These are phyloP conservation scores for Luehdorfia chinensis DNA, from an alignment of 1,140 invertebrate species.

Conservation along the genomic window DNA sequence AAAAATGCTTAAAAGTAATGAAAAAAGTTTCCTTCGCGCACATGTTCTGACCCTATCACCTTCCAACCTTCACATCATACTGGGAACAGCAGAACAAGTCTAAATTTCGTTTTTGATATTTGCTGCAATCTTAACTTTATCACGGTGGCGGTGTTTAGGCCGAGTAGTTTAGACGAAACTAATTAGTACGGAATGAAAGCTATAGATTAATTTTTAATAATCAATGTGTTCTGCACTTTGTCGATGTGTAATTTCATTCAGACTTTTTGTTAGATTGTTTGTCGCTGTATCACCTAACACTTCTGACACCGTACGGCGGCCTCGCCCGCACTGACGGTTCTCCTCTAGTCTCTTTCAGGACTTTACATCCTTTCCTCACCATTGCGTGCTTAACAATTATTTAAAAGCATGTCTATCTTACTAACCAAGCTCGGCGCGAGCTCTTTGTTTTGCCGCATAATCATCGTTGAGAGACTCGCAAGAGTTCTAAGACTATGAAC, in stretches of 20 bases:
- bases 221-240: slow-evolving; percentile 72
- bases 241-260: slow-evolving; percentile 71
- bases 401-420: slow-evolving; percentile 71
- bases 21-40: slow-evolving; percentile 52
- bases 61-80: slow-evolving; percentile 41
- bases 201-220: slow-evolving; percentile 64
- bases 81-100: slow-evolving; percentile 69
- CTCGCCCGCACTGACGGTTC: slow-evolving; percentile 47
- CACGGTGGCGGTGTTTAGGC: slow-evolving; percentile 73
- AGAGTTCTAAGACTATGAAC: slow-evolving; percentile 65
- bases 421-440: slow-evolving; percentile 70
- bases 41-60: slow-evolving; percentile 53
- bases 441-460: slow-evolving; percentile 67
- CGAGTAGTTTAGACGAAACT: slow-evolving; percentile 64
- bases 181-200: slow-evolving; percentile 73
- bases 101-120: slow-evolving; percentile 77
- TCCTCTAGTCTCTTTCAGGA: slow-evolving; percentile 63
- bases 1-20: too few relatives aligned
- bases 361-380: slow-evolving; percentile 67
- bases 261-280: slow-evolving; percentile 72
- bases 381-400: slow-evolving; percentile 72
- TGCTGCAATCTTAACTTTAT: slow-evolving; percentile 65
- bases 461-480: slow-evolving; percentile 55
- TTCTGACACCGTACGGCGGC: slow-evolving; percentile 46
- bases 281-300: slow-evolving; percentile 73